Evolutionary conservation across 2,888 invertebrate species (phyloP).

Genomic region (Patella ulyssiponensis): DNA sequence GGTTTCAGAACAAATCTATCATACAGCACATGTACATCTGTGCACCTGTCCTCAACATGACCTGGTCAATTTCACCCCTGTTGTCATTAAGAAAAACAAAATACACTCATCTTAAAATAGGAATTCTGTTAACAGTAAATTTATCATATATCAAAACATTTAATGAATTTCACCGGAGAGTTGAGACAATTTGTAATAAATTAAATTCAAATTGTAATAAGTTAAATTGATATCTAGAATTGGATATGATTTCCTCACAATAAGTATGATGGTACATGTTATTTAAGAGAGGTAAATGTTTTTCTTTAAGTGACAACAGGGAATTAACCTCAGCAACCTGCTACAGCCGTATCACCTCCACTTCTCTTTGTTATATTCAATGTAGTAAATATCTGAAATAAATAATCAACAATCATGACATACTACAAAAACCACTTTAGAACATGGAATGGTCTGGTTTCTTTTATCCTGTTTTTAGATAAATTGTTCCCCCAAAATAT

Average conservation of each 20-base stretch:
- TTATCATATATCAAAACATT: not conserved
- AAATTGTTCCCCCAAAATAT: too few species aligned
- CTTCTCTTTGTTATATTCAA: slow-evolving; percentile 92
- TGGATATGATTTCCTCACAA: not conserved
- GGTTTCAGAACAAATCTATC: slow-evolving; percentile 55
- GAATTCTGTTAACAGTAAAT: not conserved
- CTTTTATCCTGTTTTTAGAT: too few species aligned
- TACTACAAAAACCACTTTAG: not conserved
- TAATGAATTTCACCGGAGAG: too few species aligned
- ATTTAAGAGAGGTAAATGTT: slow-evolving; percentile 33
- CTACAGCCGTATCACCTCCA: slow-evolving; percentile 88
- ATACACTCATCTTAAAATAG: not conserved
- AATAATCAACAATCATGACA: slow-evolving; percentile 13
- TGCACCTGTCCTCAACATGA: slow-evolving; percentile 33
- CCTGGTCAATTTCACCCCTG: slow-evolving; percentile 10
- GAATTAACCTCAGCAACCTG: slow-evolving; percentile 93
- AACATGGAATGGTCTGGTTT: too few species aligned
- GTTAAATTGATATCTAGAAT: too few species aligned
- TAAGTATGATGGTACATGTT: slow-evolving; percentile 31
- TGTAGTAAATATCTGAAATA: slow-evolving; percentile 82
- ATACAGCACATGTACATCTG: slow-evolving; percentile 41
- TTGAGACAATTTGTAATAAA: too few species aligned
- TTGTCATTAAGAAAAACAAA: slow-evolving; percentile 21
- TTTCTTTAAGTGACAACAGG: slow-evolving; percentile 53
- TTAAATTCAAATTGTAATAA: too few species aligned